Percentiles rank a stretch among this genome's conserved stretches.
phyloP scores from a whole-genome alignment of 2,113 vertebrate species.

The Lathamus discolor region DNA sequence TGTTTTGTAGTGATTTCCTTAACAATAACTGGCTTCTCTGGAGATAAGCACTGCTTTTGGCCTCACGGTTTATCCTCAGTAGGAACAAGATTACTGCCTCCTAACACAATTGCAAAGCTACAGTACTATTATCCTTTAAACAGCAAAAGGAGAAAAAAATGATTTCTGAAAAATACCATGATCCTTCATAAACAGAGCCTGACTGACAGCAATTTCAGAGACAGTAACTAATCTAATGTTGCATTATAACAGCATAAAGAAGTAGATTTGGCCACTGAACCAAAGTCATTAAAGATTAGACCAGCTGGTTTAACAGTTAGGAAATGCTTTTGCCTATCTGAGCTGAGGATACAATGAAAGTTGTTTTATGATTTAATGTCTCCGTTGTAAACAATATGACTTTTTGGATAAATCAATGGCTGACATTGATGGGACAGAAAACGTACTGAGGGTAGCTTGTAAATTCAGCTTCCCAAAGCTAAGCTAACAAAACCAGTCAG shows the following conservation, averaged over 20 bases:
- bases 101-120: constrained; percentile 65
- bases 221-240: constrained; percentile 47
- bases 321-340: constrained; percentile 64
- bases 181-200: constrained; percentile 39
- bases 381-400: constrained; percentile 53
- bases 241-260: constrained; percentile 44
- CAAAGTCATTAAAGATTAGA: constrained; percentile 66
- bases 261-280: constrained; percentile 63
- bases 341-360: constrained; percentile 61
- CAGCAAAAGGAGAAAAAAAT: constrained; percentile 33
- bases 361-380: constrained; percentile 61
- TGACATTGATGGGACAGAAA: constrained; percentile 57
- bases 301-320: constrained; percentile 70
- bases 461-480: constrained; percentile 53
- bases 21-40: constrained; percentile 18
- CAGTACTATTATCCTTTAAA: constrained; percentile 54
- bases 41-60: constrained; percentile 46
- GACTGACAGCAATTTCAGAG: constrained; percentile 24
- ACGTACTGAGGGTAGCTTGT: constrained; percentile 36
- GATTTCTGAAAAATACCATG: constrained; percentile 64
- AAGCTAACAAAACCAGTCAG: not conserved
- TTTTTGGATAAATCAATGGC: constrained; percentile 56
- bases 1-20: not conserved
- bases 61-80: constrained; percentile 51
- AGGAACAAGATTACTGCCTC: constrained; percentile 65